phyloP scores from a whole-genome alignment of 2,113 vertebrate genomes.

The Rhinoderma darwinii region DNA sequence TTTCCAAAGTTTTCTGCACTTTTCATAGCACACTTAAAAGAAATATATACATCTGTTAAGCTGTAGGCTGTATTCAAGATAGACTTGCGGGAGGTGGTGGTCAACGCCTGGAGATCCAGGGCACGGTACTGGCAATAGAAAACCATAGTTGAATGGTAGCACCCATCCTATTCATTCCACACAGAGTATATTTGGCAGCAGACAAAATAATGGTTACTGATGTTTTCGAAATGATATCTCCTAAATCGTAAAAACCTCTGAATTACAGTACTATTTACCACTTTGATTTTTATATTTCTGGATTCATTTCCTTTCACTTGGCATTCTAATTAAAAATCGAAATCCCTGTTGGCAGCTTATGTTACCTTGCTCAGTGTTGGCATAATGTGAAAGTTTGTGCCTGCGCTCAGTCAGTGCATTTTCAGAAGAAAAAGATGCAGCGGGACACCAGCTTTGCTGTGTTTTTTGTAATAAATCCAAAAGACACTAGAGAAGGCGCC shows the following conservation, averaged over 20 bases:
- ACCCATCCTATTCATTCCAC: neutral
- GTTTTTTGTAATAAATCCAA: constrained; percentile 27
- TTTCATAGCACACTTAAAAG: neutral
- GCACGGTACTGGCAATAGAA: neutral
- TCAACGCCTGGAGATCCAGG: neutral
- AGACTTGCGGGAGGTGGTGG: neutral
- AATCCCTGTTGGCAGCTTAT: neutral
- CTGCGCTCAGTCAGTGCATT: neutral
- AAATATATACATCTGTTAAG: neutral
- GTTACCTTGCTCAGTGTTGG: neutral
- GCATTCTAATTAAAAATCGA: neutral
- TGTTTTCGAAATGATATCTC: neutral
- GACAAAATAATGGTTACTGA: neutral
- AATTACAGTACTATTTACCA: neutral
- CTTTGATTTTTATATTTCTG: neutral
- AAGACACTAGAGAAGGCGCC: neutral
- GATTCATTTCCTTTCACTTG: neutral
- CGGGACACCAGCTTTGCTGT: constrained; percentile 6
- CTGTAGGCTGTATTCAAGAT: neutral
- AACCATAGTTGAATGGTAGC: neutral
- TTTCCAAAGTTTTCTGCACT: neutral
- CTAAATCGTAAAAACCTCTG: neutral
- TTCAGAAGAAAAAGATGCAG: neutral
- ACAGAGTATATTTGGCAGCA: neutral
- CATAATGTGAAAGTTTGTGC: neutral